phyloP scores from a whole-genome alignment of 1,140 invertebrate species.

The Magallana gigas region DNA sequence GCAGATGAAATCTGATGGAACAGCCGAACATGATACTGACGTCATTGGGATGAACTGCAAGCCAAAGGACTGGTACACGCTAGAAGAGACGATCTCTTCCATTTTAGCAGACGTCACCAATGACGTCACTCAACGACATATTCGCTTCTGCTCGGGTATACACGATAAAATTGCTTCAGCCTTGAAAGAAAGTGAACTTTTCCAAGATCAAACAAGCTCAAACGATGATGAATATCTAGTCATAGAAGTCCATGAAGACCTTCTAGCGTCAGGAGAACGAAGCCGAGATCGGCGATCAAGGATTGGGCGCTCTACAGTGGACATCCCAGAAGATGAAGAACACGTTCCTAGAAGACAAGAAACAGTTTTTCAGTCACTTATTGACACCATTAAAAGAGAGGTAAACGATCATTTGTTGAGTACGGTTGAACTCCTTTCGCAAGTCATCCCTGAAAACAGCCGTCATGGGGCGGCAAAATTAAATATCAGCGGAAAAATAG shows the following conservation, averaged over 20 bases:
- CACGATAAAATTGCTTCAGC: constrained; percentile 43
- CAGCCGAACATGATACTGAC: constrained; percentile 38
- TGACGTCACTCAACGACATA: constrained; percentile 5
- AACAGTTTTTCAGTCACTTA: constrained; percentile 38
- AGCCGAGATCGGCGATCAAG: neutral
- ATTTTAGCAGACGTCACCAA: constrained; percentile 34
- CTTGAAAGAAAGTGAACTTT: constrained; percentile 37
- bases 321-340: neutral
- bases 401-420: constrained; percentile 43
- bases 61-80: constrained; percentile 52
- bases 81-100: constrained; percentile 50
- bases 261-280: neutral
- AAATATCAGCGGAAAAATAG: constrained; percentile 46
- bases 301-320: neutral
- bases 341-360: constrained; percentile 13
- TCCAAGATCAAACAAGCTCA: neutral
- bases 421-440: constrained; percentile 19
- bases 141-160: constrained; percentile 40
- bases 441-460: neutral
- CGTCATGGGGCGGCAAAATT: neutral
- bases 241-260: constrained; percentile 37
- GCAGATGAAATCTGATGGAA: constrained; percentile 43
- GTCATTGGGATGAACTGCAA: constrained; percentile 42
- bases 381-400: constrained; percentile 49
- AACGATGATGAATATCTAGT: constrained; percentile 16